phyloP scores from a whole-genome alignment of 2,888 invertebrate species.

The Frankliniella intonsa region DNA sequence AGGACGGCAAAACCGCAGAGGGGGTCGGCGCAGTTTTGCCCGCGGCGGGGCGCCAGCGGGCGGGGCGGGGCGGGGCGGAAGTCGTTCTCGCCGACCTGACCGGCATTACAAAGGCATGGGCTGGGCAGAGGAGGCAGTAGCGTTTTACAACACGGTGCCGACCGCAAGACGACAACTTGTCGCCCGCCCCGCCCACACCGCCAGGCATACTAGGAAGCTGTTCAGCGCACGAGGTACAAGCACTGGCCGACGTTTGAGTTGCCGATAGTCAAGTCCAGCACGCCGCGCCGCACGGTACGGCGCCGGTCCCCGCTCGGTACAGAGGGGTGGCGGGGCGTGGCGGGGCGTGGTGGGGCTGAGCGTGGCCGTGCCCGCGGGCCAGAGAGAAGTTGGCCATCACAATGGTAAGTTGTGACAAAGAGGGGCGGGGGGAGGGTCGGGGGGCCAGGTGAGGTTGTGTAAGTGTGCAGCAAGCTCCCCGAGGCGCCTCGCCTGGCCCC shows the following conservation, averaged over 20 bases:
- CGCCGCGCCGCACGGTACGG: no score
- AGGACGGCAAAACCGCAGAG: no score
- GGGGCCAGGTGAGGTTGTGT: background rate
- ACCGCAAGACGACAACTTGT: background rate
- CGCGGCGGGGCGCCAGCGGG: background rate
- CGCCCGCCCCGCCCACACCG: no score
- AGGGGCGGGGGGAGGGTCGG: background rate
- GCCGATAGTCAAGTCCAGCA: no score
- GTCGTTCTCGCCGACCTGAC: background rate
- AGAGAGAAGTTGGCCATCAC: background rate
- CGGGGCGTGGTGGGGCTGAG: background rate
- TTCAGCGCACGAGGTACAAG: no score
- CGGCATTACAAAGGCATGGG: no score
- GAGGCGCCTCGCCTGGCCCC: no score
- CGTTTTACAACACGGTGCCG: background rate
- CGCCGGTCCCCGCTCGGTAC: no score
- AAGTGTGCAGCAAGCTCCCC: no score
- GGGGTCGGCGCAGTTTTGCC: background rate
- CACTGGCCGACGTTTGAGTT: no score
- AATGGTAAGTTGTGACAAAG: background rate
- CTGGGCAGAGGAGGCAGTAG: no score
- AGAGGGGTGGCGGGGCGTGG: background rate
- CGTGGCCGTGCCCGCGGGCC: background rate
- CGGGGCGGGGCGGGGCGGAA: background rate
- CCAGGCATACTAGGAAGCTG: no score